Evolutionary conservation across 2,113 vertebrate genomes (phyloP).

Genomic region (Spea multiplicata): DNA sequence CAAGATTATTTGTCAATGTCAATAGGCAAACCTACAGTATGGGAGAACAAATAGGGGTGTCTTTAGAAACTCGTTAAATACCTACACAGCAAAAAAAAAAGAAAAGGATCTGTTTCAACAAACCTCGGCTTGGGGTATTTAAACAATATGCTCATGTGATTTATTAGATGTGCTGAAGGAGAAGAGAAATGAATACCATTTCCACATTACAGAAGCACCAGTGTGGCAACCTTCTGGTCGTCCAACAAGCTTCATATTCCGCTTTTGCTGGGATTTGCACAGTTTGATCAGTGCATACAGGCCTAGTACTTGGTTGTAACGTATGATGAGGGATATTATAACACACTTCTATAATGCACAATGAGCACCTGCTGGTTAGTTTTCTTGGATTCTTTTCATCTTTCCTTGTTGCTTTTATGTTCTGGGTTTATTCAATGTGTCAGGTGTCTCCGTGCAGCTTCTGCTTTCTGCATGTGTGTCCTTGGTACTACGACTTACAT

Average conservation of each 20-base stretch:
- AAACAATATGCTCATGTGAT: conserved; percentile 14
- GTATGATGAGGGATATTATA: background rate
- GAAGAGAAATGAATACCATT: background rate
- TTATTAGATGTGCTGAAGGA: conserved; percentile 1
- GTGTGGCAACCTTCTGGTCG: background rate
- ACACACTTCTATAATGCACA: too few relatives aligned
- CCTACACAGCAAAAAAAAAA: conserved; percentile 29
- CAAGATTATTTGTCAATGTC: conserved; percentile 47
- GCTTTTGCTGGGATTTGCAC: background rate
- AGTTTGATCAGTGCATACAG: background rate
- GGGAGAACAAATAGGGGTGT: conserved; percentile 45
- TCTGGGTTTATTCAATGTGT: background rate
- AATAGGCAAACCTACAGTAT: conserved; percentile 29
- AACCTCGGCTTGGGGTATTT: conserved; percentile 13
- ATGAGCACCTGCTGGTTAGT: too few relatives aligned
- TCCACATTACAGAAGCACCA: background rate
- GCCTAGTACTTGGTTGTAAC: background rate
- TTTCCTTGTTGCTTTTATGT: background rate
- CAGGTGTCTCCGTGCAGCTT: too few relatives aligned
- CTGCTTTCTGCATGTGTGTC: too few relatives aligned
- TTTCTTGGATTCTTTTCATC: too few relatives aligned
- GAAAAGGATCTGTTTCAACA: conserved; percentile 11
- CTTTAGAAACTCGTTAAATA: conserved; percentile 38
- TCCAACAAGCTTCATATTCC: background rate
- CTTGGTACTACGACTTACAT: too few relatives aligned